These are phyloP conservation scores for Cygnus buccinator DNA, from an alignment of 2,113 vertebrate genomes.

Conservation along the genomic window DNA sequence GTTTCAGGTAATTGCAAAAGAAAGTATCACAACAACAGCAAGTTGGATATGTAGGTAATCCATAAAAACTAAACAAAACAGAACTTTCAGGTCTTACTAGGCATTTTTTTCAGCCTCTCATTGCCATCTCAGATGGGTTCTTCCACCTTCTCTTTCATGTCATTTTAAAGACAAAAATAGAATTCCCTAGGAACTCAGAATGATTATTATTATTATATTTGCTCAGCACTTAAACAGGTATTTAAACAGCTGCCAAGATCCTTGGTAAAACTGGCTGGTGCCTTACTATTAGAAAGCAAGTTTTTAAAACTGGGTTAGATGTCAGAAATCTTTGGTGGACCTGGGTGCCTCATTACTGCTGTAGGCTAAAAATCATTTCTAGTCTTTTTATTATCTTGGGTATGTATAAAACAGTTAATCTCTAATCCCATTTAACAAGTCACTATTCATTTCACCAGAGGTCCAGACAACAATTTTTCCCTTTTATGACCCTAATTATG, in stretches of 20 bases:
- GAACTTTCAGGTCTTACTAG: not conserved
- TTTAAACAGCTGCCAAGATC: not conserved
- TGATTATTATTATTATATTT: not conserved
- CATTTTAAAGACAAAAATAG: not conserved
- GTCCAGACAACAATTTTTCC: not conserved
- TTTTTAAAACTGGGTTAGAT: not conserved
- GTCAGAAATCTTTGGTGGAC: not conserved
- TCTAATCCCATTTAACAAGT: not conserved
- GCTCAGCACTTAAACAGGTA: not conserved
- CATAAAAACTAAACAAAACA: not conserved
- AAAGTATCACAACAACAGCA: not conserved
- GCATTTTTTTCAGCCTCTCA: not conserved
- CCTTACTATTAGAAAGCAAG: not conserved
- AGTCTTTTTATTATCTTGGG: not conserved
- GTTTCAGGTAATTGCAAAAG: not conserved
- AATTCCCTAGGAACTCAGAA: not conserved
- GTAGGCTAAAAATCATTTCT: not conserved
- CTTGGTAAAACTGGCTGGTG: not conserved
- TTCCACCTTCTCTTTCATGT: not conserved
- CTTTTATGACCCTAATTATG: not conserved
- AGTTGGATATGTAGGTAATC: not conserved
- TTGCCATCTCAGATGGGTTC: not conserved
- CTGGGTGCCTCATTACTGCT: not conserved
- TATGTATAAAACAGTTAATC: not conserved
- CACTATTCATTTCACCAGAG: not conserved